A percentile compares a stretch with the other conserved stretches of the same genome.
Evolutionary conservation across 2,113 vertebrate species (phyloP).

Genomic region (Pseudorectes ferrugineus): DNA sequence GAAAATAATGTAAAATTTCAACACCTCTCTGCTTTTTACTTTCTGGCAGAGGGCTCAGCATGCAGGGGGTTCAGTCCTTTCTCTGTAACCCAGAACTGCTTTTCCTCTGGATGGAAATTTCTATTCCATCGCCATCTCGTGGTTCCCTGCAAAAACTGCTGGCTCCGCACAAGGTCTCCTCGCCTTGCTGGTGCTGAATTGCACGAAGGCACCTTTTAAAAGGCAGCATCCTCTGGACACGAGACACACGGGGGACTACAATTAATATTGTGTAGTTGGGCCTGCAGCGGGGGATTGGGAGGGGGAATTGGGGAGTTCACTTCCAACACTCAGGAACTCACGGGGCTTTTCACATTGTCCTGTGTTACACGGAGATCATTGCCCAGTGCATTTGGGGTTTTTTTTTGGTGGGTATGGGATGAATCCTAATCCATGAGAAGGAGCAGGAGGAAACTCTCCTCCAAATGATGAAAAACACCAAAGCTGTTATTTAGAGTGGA

Average conservation of each 20-base stretch:
- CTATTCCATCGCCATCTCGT: conserved; percentile 52
- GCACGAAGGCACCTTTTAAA: neutral
- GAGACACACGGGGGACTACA: neutral
- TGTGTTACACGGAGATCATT: accelerated
- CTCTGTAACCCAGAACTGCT: neutral
- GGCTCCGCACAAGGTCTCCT: neutral
- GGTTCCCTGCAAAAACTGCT: neutral
- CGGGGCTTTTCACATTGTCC: accelerated
- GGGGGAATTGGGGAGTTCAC: accelerated
- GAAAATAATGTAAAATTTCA: neutral
- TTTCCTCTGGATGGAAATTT: neutral
- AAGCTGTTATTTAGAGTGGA: neutral
- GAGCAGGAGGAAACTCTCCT: neutral
- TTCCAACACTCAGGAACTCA: accelerated
- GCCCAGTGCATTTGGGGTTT: accelerated
- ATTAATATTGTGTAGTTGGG: neutral
- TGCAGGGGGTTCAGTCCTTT: neutral
- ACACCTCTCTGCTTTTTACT: neutral
- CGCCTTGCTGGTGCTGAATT: accelerated
- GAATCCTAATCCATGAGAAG: neutral
- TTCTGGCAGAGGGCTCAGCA: neutral
- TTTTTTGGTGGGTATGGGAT: neutral
- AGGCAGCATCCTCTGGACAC: neutral
- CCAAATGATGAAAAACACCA: neutral
- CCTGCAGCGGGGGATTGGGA: neutral